A percentile compares a stretch with the other conserved stretches of the same genome.
Conservation (phyloP, 2,113 vertebrate species). For the Cyanistes caeruleus region DNA sequence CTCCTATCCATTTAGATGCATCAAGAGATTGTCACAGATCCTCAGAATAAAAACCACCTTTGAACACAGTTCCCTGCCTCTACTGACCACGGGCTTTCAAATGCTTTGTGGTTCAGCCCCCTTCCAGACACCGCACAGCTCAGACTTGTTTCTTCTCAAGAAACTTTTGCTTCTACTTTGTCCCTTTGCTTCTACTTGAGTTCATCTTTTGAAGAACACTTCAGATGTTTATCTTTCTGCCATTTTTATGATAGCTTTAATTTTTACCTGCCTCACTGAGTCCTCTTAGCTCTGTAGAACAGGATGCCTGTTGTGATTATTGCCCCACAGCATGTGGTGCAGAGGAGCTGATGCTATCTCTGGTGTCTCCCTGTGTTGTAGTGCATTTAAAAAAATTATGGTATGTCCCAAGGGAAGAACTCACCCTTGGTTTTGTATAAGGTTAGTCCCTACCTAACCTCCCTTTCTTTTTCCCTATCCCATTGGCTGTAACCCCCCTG, state of each 20-base stretch:
- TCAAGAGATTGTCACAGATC: neutral
- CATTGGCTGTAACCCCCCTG: too few relatives aligned
- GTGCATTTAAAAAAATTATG: too few relatives aligned
- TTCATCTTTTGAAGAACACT: neutral
- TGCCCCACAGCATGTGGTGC: fast-evolving
- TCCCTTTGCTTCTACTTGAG: neutral
- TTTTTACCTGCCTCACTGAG: neutral
- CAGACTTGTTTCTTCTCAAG: neutral
- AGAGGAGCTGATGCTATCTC: neutral
- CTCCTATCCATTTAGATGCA: neutral
- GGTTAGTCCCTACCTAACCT: too few relatives aligned
- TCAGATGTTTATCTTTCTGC: neutral
- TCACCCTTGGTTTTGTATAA: too few relatives aligned
- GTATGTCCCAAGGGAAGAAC: too few relatives aligned
- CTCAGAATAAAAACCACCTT: neutral
- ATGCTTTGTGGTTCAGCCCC: neutral
- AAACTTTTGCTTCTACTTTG: neutral
- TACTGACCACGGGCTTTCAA: fast-evolving
- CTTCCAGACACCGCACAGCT: neutral
- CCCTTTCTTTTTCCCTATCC: too few relatives aligned
- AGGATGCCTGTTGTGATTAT: neutral
- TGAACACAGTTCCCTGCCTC: neutral
- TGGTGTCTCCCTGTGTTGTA: neutral
- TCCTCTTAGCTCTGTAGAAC: neutral
- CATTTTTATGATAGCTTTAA: neutral